Evolutionary conservation across 2,113 vertebrate genomes (phyloP), one percentile per base, ranked within the genome.

Genomic region (Phainopepla nitens): DNA sequence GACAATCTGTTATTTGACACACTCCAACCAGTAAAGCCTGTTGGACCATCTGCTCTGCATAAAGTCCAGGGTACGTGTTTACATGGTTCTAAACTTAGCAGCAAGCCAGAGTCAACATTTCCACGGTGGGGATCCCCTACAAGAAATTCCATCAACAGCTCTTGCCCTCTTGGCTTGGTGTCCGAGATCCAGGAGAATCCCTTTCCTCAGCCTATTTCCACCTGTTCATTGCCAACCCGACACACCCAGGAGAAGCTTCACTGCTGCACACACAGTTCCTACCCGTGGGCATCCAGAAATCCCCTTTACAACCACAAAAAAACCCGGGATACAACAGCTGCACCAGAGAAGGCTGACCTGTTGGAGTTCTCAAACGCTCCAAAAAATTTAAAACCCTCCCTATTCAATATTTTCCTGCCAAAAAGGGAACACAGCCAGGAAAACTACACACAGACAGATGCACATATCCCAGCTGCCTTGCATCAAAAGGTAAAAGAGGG

Each of bases 1-100:
- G 96, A 58, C 97, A 97, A 97, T 97, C 98, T 98, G 97, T 97
- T 97, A 65, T 90, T 95, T 93, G 76, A 95, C 95, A 96, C 97
- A 96, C 88, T 94, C 89, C 91, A 95, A 96, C 82, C 51, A 93
- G 95, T 84, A 82, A 83, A 96, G 83, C 87, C 95, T 97, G 93
- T 82, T 95, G 82, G 44, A 86, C 96, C 96, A 96, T 97, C 96
- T 97, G 97, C 78, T 97, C 96, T 65, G 61, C 28, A 54, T 79
- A 66, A 91, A 95, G 87, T 87, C 89, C 92, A 96, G 19, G 54
- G 64, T 41, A 73, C 3, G 0, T 82, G 79, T 92, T 94, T 68
- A 68, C 39, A 71, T 19, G 82, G 70, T 85, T 93, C 92, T 94
- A 96, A 96, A 94, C 86, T 89, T 72, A 94, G 90, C 72, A 86